These are phyloP conservation scores for Machimus atricapillus DNA, from an alignment of 2,888 invertebrate species.

Conservation along the genomic window DNA sequence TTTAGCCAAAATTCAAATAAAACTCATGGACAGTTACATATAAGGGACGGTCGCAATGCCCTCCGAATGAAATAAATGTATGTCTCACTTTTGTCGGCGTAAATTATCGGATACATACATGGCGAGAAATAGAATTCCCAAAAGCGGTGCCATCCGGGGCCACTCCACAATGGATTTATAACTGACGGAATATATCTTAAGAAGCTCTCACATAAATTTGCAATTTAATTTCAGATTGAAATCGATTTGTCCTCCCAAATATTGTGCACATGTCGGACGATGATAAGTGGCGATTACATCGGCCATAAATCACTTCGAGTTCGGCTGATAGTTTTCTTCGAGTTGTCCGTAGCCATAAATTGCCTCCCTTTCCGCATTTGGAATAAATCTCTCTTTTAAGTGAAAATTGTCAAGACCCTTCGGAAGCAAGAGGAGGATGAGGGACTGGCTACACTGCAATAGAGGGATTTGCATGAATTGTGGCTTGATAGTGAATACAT, in stretches of 20 bases:
- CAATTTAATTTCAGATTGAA: conserved; percentile 18
- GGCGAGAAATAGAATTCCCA: conserved; percentile 6
- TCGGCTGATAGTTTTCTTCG: neutral
- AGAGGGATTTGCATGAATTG: neutral
- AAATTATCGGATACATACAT: conserved; percentile 12
- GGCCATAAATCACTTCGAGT: neutral
- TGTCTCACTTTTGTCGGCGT: conserved; percentile 41
- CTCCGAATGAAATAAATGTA: conserved; percentile 39
- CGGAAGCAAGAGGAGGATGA: neutral
- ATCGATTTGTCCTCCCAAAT: conserved; percentile 31
- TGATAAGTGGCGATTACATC: conserved; percentile 19
- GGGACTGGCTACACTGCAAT: neutral
- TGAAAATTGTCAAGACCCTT: neutral
- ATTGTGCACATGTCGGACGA: conserved; percentile 5
- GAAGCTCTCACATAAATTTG: conserved; percentile 24
- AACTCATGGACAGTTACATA: neutral
- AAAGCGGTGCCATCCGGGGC: neutral
- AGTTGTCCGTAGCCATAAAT: neutral
- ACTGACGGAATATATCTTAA: conserved; percentile 31
- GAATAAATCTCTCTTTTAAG: neutral
- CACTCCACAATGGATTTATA: conserved; percentile 23
- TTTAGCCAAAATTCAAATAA: neutral
- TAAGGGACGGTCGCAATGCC: neutral
- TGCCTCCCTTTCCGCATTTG: neutral
- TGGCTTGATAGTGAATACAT: neutral